Conservation (phyloP, 2,888 invertebrate genomes). For the Emmelina monodactyla region DNA sequence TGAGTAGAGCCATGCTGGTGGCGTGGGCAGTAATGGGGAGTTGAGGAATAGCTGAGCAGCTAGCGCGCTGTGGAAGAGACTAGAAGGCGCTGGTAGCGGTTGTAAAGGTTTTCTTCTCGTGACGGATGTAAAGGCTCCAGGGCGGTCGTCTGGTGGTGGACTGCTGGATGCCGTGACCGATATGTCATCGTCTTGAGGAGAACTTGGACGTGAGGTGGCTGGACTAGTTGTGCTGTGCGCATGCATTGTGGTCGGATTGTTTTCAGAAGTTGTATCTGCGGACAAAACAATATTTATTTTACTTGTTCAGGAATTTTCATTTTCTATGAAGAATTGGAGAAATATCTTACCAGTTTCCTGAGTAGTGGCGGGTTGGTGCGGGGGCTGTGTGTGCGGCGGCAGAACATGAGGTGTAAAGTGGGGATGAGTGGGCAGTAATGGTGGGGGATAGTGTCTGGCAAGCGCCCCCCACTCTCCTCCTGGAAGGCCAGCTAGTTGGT, state of each 20-base stretch:
- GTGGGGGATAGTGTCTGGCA: constrained; percentile 68
- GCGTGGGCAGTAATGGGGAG: constrained; percentile 76
- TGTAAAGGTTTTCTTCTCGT: constrained; percentile 52
- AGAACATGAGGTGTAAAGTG: constrained; percentile 67
- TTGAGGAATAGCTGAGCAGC: constrained; percentile 79
- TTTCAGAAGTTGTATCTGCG: constrained; percentile 46
- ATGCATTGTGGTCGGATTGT: constrained; percentile 50
- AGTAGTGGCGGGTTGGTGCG: constrained; percentile 51
- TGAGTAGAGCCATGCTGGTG: constrained; percentile 80
- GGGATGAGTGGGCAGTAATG: constrained; percentile 54
- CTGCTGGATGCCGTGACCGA: constrained; percentile 69
- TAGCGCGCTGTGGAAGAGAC: constrained; percentile 52
- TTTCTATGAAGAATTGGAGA: not conserved
- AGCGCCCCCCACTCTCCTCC: constrained; percentile 71
- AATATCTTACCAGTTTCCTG: constrained; percentile 50
- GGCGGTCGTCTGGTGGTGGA: constrained; percentile 57
- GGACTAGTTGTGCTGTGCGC: constrained; percentile 78
- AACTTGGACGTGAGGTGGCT: constrained; percentile 67
- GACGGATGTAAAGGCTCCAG: constrained; percentile 65
- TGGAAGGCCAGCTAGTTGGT: constrained; percentile 75
- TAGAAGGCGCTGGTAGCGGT: constrained; percentile 53
- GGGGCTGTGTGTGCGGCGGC: constrained; percentile 57
- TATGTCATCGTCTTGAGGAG: constrained; percentile 69
- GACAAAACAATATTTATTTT: not conserved
- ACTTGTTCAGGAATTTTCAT: not conserved